Evolutionary conservation across 2,797 vertebrate genomes (phyloP).

Genomic region (Falco naumanni): DNA sequence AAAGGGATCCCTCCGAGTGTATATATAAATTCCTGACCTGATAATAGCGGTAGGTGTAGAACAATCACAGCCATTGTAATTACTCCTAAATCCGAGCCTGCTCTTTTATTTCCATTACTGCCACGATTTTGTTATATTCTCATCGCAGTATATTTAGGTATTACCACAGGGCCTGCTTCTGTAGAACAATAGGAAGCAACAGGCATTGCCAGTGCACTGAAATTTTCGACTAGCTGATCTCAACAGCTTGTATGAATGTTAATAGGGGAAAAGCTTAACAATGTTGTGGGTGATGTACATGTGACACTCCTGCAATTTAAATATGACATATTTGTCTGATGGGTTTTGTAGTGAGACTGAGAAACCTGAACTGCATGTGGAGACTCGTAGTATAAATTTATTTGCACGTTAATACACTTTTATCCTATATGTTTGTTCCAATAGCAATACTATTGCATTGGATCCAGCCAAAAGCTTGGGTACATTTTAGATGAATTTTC

Average conservation of each 20-base stretch:
- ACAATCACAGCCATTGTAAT: not conserved
- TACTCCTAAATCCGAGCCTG: not conserved
- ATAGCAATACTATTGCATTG: not conserved
- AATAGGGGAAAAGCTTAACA: not conserved
- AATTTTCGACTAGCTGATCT: not conserved
- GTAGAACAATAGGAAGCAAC: not conserved
- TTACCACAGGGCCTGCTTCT: not conserved
- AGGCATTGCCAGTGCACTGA: not conserved
- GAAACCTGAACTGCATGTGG: not conserved
- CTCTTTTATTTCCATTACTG: not conserved
- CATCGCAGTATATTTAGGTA: not conserved
- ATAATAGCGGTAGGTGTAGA: not conserved
- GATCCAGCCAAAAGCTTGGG: not conserved
- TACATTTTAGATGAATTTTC: not conserved
- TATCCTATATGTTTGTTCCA: not conserved
- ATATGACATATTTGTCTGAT: not conserved
- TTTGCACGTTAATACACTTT: not conserved
- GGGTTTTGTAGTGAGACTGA: not conserved
- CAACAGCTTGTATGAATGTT: not conserved
- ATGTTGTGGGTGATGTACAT: fast-evolving
- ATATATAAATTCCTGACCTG: not conserved
- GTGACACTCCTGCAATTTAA: not conserved
- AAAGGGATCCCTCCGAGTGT: not conserved
- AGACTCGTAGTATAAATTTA: not conserved
- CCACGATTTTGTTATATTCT: not conserved